A percentile compares a stretch with the other conserved stretches of the same genome.
Evolutionary conservation across 2,888 invertebrate species (phyloP).

Genomic region (Cylloceria caligata): DNA sequence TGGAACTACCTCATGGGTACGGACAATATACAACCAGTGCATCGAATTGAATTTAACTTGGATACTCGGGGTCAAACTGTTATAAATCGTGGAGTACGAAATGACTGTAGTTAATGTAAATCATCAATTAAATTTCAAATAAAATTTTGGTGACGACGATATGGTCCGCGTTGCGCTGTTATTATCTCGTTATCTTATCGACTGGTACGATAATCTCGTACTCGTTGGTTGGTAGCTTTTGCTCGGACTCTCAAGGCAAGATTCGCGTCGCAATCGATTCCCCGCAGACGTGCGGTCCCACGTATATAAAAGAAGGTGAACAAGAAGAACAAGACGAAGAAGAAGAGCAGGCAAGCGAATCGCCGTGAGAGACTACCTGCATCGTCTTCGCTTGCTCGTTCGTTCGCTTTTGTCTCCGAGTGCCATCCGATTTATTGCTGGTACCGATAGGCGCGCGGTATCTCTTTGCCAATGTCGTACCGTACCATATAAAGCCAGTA

Average conservation of each 20-base stretch:
- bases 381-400: conserved; percentile 49
- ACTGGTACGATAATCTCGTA: conserved; percentile 20
- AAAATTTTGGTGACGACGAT: neutral
- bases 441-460: conserved; percentile 69
- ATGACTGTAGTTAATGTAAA: conserved; percentile 54
- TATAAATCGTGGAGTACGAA: conserved; percentile 52
- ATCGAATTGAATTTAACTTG: conserved; percentile 39
- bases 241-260: neutral
- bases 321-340: conserved; percentile 22
- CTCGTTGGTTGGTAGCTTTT: neutral
- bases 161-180: neutral
- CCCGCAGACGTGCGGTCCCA: conserved; percentile 43
- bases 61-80: conserved; percentile 30
- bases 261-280: conserved; percentile 52
- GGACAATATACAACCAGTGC: conserved; percentile 7
- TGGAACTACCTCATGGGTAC: conserved; percentile 18
- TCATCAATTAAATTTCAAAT: conserved; percentile 45
- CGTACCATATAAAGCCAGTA: conserved; percentile 67
- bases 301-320: conserved; percentile 19
- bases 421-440: conserved; percentile 71
- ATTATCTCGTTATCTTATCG: conserved; percentile 46
- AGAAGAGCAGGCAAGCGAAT: conserved; percentile 27
- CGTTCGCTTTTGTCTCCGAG: conserved; percentile 70
- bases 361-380: conserved; percentile 60
- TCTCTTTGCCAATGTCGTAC: conserved; percentile 69